These are phyloP conservation scores for Mesitornis unicolor DNA, from an alignment of 2,113 vertebrate species.

Conservation along the genomic window DNA sequence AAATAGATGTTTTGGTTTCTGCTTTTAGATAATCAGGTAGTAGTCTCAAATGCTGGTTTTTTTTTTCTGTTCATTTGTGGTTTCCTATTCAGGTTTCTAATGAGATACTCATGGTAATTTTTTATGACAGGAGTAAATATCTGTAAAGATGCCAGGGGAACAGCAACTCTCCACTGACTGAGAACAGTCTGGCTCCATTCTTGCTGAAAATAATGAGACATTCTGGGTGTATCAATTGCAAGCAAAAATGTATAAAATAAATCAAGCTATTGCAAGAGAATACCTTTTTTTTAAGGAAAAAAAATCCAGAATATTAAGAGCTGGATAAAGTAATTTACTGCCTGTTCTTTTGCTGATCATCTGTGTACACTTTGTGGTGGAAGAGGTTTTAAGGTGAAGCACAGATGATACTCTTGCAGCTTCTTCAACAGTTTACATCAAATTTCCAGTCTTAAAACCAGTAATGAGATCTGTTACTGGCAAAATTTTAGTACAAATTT, in stretches of 20 bases:
- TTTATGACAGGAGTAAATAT: neutral
- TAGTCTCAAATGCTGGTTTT: neutral
- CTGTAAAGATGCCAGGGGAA: neutral
- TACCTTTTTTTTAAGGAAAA: neutral
- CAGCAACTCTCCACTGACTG: neutral
- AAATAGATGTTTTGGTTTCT: neutral
- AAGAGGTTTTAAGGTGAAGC: neutral
- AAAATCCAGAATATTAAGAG: neutral
- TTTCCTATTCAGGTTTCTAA: neutral
- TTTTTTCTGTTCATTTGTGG: neutral
- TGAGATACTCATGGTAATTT: neutral
- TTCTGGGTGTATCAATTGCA: neutral
- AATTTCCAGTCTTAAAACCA: neutral
- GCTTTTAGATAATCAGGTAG: neutral
- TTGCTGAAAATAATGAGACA: neutral
- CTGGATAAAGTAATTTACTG: neutral
- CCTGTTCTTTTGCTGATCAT: neutral
- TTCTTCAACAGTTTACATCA: neutral
- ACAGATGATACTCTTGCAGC: neutral
- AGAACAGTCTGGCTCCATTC: neutral
- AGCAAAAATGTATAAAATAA: neutral
- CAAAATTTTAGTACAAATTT: neutral
- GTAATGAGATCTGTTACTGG: neutral
- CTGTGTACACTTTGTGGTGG: neutral
- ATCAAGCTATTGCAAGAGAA: neutral